Evolutionary conservation across 2,113 vertebrate species (phyloP), one percentile per base, ranked within the genome.

Genomic region (Trinectes maculatus): DNA sequence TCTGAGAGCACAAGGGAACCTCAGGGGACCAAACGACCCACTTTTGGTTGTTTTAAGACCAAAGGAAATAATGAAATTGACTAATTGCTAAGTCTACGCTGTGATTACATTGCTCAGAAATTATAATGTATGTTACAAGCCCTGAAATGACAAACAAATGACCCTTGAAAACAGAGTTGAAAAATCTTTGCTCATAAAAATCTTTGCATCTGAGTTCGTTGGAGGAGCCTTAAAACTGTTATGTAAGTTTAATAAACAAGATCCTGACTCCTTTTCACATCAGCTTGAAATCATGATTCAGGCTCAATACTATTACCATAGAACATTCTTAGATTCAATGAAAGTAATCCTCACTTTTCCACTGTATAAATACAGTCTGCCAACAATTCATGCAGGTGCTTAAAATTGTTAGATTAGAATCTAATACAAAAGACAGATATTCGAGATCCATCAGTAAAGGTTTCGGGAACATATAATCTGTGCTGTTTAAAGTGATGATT

Each of bases 41-140:
- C 39, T 46, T 47, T 70, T 48, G 31, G 34, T 72, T 63, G 49
- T 67, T 64, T 76, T 65, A 73, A 48, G 59, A 57, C 26, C 34
- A 8, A 29, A 31, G 25, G 42, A 40, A 53, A 49, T 71, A 24
- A 52, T 62, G 47, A 63, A 68, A 59, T 48, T 22, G 12, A 65
- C 65, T 63, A 62, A 77, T 71, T 74, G 22, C n/a, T 42, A 62
- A 79, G 60, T 49, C 9, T 42, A 31, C 66, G 25, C 21, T 47
- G 39, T 43, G 31, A 74, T 71, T 48, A 24, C 37, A 64, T 71
- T 74, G 34, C 25, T 48, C 6, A 2, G 22, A 51, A 70, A 83
- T 34, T 1, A 60, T 61, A 49, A 79, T 26, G 15, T 59, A 44
- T 54, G 40, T 62, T 48, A 47, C 65, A 8, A 28, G 39, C 22